Evolutionary conservation across 1,140 invertebrate species (phyloP), one percentile per base, ranked within the genome.

Genomic region (Proctacanthus coquilletti): DNA sequence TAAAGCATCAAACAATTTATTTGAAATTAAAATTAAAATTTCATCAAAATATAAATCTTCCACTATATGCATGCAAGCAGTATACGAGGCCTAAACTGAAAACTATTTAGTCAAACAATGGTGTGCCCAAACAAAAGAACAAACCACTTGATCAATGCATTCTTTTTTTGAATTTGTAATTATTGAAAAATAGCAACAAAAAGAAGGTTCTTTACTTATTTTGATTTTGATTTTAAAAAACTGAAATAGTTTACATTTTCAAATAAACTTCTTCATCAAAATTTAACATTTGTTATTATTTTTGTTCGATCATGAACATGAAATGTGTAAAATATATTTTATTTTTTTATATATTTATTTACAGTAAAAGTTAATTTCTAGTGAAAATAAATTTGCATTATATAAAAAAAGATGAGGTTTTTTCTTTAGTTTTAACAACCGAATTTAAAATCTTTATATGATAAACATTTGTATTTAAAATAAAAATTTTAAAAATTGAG

Each of bases 31-130:
- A n/a, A n/a, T n/a, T n/a, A n/a, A n/a, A n/a, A n/a, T n/a, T n/a
- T n/a, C n/a, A n/a, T n/a, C n/a, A n/a, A 25, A 25, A 25, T 25
- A 25, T 25, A 25, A 25, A 25, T 25, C n/a, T 25, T 25, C n/a
- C 23, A n/a, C 23, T 25, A 25, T 25, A 8, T 25, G n/a, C 6
- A 25, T 25, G n/a, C 23, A 25, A 25, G 23, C 23, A 25, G n/a
- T 25, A 25, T 6, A 25, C n/a, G 23, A 25, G n/a, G 23, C 23
- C n/a, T 6, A 25, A 25, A 8, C n/a, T n/a, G 6, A 25, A 25
- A n/a, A 6, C 23, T 25, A 25, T 25, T 25, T 25, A 25, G 23
- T 25, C 23, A 25, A n/a, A n/a, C 23, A 25, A 25, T 25, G 23
- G 23, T 8, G 6, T 25, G 23, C 6, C n/a, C 23, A 8, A n/a